Evolutionary conservation across 2,888 invertebrate genomes (phyloP).

Genomic region (Slavum lentiscoides): DNA sequence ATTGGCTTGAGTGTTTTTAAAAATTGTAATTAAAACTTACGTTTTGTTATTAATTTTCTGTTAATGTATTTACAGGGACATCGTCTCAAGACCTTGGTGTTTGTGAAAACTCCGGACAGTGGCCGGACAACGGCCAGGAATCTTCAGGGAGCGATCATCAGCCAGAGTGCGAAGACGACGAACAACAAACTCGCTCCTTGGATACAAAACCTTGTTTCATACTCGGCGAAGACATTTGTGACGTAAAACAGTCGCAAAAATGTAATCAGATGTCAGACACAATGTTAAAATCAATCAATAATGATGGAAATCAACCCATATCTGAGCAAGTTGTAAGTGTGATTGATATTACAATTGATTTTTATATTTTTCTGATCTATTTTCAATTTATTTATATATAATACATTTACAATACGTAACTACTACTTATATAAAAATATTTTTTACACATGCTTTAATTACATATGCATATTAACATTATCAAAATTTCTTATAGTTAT

Average conservation of each 20-base stretch:
- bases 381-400: not conserved
- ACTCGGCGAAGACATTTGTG: slow-evolving; percentile 60
- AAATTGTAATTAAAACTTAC: not conserved
- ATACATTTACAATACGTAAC: too few species aligned
- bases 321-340: slow-evolving; percentile 42
- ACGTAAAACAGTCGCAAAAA: slow-evolving; percentile 59
- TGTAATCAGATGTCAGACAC: slow-evolving; percentile 22
- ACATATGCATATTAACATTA: too few species aligned
- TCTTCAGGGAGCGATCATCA: slow-evolving; percentile 58
- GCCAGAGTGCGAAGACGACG: slow-evolving; percentile 57
- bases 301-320: not conserved
- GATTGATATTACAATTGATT: not conserved
- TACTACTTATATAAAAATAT: not conserved
- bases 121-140: slow-evolving; percentile 56
- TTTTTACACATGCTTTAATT: not conserved
- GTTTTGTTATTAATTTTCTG: not conserved
- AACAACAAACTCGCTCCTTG: slow-evolving; percentile 49
- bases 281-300: slow-evolving; percentile 13
- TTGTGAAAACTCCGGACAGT: slow-evolving; percentile 55
- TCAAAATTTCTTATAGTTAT: too few species aligned
- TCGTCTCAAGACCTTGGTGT: slow-evolving; percentile 55
- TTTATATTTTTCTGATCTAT: not conserved
- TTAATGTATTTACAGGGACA: slow-evolving; percentile 50
- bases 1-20: slow-evolving; percentile 29
- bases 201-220: slow-evolving; percentile 61